Base-by-base conservation (phyloP, 2,888 invertebrate species). In the Athalia rosae region DNA sequence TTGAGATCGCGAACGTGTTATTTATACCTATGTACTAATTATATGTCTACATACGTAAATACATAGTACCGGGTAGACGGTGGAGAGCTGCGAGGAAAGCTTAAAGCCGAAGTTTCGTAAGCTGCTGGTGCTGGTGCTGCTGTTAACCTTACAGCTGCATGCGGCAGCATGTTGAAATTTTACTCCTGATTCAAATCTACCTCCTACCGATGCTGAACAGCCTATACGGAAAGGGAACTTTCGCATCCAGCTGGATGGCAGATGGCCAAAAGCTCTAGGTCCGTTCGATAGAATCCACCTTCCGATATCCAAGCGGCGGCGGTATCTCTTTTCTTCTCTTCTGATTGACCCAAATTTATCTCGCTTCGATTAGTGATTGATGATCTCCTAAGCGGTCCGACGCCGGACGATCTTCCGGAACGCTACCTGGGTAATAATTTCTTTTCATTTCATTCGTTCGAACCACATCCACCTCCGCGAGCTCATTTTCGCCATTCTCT, bases 311-410 rank as follows among this genome's bases (percentile, higher is more conserved):
- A 43, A 11, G 53, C 5, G n/a, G 53, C 28, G 28, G 53, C 53
- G 11, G 53, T 53, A 53, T 53, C 58, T 15, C 9, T 28, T 50
- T 64, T 67, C 50, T 58, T 45, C 43, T 71, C 58, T 43, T 71
- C 71, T 71, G 71, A 58, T 56, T 71, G 71, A 71, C 58, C 71
- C 45, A 71, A 71, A 71, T 71, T 71, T 71, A 71, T 71, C 71
- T 28, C 28, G 28, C 28, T 28, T 28, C 28, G 28, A 28, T 28
- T 28, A 56, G 71, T 58, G 71, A 71, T 71, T 58, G 71, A 58
- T 71, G 45, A 71, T 50, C 71, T 71, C 71, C 71, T 45, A 58
- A 71, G 58, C 71, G 58, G 58, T 50, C 15, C 56, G 58, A 58
- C 71, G 71, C 28, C 28, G 28, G 28, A 28, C 28, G 28, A 28